Evolutionary conservation across 2,888 invertebrate genomes (phyloP), one percentile per base, ranked within the genome.

Genomic region (Archaeoteleia sp.): DNA sequence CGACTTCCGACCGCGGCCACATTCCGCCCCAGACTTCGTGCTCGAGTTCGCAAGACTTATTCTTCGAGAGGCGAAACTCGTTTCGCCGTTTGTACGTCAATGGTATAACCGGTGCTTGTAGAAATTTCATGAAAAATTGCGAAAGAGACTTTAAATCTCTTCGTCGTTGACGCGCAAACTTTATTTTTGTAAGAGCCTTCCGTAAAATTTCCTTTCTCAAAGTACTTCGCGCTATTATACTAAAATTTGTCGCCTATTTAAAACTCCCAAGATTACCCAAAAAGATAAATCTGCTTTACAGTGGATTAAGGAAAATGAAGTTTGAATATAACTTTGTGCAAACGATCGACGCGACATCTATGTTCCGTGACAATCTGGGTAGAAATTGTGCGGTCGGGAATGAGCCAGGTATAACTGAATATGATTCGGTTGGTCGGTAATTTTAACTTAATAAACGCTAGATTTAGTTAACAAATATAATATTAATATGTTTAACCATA

Each of bases 11-110:
- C 53, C 46, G 48, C 58, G 37, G 35, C 29, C 51, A 60, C 30
- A 20, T 23, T 62, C 45, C 30, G 42, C 8, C 46, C 8, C 46
- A 39, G 46, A 53, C 46, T 54, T 53, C 14, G 27, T 10, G 49
- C 43, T 40, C 15, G 45, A 46, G 40, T 57, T 66, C 53, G 40
- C 53, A 17, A 58, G 65, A 66, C 58, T 66, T 58, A 58, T 65
- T 65, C 57, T 57, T 43, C 29, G 45, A 15, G 9, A 39, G 39
- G 48, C 37, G 27, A 45, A 20, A 20, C 32, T 30, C 32, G 29
- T 30, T 45, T 30, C 45, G 27, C 34, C 32, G 30, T 37, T 34
- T 39, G 34, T 29, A 32, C 42, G 53, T 65, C 60, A 46, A 60
- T 57, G 40, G 14, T 43, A 25, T 39, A 51, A 39, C 32, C 32